Base-by-base conservation (phyloP, 2,888 invertebrate species). In the Microplitis deprimator region DNA sequence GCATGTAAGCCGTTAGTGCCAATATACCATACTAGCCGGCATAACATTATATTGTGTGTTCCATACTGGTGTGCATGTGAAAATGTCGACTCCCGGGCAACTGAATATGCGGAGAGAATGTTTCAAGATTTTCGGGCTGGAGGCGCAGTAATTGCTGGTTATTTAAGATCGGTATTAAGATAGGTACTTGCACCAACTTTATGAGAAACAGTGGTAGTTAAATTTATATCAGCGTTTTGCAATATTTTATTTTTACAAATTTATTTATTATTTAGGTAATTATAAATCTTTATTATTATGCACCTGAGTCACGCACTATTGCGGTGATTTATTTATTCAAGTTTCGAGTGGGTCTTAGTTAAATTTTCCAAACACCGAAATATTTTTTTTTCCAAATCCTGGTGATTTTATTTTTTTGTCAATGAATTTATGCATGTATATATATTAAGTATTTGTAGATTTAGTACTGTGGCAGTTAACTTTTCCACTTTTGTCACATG, bases 1-100 rank as follows among this genome's bases (percentile, higher is more conserved):
- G 82, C 85, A 83, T 84, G 85, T 85, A 84, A 87, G 85, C 87
- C 86, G 84, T 87, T 86, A 87, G 85, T 87, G 85, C 84, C 87
- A 87, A 87, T 87, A 87, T 87, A 85, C 83, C 80, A 29, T 29
- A 80, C 82, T 84, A 84, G 82, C 80, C 82, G 82, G 83, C 82
- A 84, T 41, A 70, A 71, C 71, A 70, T 71, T 77, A 64, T 38
- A 60, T 68, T 38, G 60, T 8, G n/a, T 61, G 29, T 71, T 60
- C 17, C 8, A 50, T 13, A 13, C 50, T 50, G 41, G 69, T 20
- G 40, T 62, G 38, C 13, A 62, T 64, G 68, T 29, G 64, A 60
- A 64, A 74, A 65, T 64, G 60, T 68, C 38, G 65, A 65, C 62
- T 62, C 62, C 16, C 50, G 38, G 65, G 65, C 29, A 20, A 65